Conservation (phyloP, 2,113 vertebrate genomes). For the Hemiprocne comata region DNA sequence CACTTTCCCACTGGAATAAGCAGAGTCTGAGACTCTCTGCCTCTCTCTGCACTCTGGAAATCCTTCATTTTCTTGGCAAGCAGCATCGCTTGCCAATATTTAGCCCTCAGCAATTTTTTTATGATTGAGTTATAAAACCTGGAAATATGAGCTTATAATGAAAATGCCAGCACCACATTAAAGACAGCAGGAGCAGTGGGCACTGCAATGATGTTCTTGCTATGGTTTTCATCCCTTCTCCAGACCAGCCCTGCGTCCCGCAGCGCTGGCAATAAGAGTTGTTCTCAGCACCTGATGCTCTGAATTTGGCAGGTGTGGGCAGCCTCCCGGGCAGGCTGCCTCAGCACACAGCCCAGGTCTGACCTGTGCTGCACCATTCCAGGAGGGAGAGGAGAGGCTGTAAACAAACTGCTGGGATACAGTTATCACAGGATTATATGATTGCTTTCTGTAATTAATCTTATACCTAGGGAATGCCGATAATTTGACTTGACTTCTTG, state of each 20-base stretch:
- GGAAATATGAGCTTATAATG: constrained; percentile 4
- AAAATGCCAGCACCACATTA: constrained; percentile 2
- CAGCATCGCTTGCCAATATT: not conserved
- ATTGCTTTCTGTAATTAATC: not conserved
- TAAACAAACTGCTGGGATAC: not conserved
- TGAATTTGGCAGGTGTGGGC: not conserved
- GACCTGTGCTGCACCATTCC: not conserved
- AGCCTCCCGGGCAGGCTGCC: not conserved
- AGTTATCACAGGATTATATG: not conserved
- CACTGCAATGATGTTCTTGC: not conserved
- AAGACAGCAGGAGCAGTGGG: not conserved
- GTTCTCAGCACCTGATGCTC: not conserved
- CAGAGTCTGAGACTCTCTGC: not conserved
- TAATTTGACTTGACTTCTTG: not conserved
- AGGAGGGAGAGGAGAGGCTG: not conserved
- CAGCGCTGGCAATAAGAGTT: not conserved
- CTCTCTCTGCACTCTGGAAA: not conserved
- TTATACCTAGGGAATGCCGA: not conserved
- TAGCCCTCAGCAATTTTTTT: not conserved
- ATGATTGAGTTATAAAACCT: constrained; percentile 27
- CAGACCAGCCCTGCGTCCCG: not conserved
- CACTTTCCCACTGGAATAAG: not conserved
- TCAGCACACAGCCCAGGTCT: not conserved
- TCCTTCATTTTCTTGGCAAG: constrained; percentile 1
- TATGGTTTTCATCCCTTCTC: not conserved